phyloP scores from a whole-genome alignment of 2,113 vertebrate genomes.

The Amblyornis subalaris region DNA sequence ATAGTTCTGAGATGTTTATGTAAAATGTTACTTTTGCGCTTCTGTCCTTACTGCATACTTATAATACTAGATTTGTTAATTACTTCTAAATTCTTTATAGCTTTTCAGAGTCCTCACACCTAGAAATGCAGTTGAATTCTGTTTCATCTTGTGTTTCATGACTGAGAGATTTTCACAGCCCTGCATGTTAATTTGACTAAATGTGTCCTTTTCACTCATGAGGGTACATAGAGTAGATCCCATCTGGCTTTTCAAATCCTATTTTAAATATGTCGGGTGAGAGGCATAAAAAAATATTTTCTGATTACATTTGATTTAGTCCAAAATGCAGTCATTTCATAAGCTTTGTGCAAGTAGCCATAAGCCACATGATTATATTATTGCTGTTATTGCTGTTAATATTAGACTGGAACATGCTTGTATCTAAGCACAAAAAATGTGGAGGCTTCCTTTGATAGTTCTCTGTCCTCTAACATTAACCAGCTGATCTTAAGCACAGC shows the following conservation, averaged over 20 bases:
- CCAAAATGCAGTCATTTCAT: neutral
- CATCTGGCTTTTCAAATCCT: neutral
- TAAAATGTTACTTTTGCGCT: neutral
- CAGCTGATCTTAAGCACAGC: neutral
- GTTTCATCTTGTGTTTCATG: neutral
- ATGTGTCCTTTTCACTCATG: neutral
- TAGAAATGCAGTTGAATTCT: neutral
- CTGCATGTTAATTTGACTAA: neutral
- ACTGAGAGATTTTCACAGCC: neutral
- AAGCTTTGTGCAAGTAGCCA: neutral
- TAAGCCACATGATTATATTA: neutral
- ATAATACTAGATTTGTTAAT: neutral
- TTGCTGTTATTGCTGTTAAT: neutral
- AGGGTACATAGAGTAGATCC: neutral
- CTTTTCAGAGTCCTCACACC: neutral
- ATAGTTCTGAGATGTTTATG: neutral
- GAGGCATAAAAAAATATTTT: neutral
- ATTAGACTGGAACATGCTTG: fast-evolving
- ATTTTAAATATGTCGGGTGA: neutral
- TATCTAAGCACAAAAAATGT: neutral
- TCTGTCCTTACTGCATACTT: neutral
- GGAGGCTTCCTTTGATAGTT: neutral
- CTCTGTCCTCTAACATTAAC: neutral
- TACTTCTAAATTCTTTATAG: neutral
- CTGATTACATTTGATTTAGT: neutral